Evolutionary conservation across 2,888 invertebrate genomes (phyloP), one percentile per base, ranked within the genome.

Genomic region (Pilophorus perplexus): DNA sequence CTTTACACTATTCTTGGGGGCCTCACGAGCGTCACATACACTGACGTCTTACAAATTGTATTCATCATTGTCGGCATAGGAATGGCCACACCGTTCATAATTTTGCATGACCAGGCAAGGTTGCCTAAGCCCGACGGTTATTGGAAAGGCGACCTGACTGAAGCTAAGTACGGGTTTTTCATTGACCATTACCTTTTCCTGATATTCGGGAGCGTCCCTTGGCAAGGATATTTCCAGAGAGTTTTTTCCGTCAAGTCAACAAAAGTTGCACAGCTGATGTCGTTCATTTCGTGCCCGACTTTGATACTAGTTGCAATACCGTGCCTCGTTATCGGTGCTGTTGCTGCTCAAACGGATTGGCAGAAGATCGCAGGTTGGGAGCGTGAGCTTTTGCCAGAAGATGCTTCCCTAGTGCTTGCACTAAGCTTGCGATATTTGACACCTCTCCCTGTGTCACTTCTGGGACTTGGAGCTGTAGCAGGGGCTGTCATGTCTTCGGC

Each of bases 401-500:
- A 84, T 65, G 77, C 79, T 6, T 82, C 81, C 71, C 78, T 84
- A 74, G 82, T 86, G 64, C 78, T 88, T 52, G 87, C 87, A 1
- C 76, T 87, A 72, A 85, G 86, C 4, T 77, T 86, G 69, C 83
- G 85, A 73, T 78, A 79, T 68, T 75, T 81, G 68, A 80, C 80
- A 4, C 80, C 80, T 3, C 72, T 72, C 71, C 82, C 79, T 78
- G 83, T 87, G 28, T 81, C 86, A 5, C 86, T 87, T 75, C 78
- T 87, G 70, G 87, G 87, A 40, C 80, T 88, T 20, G 87, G 87
- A 12, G 86, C 87, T 3, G 84, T 88, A 37, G 85, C 86, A 1
- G 87, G 87, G 0, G 87, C 87, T 4, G 86, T 87, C n/a, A 88
- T 88, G 87, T 86, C 86, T 0, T 87, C 87, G 1, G 86, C 87